phyloP scores from a whole-genome alignment of 2,113 vertebrate genomes.

The Mionectes macconnelli region DNA sequence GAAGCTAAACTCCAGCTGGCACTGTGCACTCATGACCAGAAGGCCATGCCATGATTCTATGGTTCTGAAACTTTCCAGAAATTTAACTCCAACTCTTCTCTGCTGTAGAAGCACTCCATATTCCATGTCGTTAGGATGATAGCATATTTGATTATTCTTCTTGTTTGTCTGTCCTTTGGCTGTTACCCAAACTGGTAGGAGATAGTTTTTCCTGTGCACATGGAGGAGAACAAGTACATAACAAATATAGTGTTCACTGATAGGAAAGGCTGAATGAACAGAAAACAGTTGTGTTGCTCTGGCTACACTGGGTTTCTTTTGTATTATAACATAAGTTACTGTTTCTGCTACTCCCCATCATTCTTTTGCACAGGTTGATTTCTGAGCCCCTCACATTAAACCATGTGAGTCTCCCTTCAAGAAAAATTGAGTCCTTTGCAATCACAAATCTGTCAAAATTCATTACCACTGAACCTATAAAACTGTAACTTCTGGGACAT shows the following conservation, averaged over 20 bases:
- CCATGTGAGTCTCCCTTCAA: neutral
- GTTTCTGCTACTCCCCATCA: neutral
- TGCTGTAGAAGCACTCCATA: neutral
- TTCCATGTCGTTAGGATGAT: neutral
- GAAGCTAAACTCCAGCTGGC: neutral
- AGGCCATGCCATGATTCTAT: neutral
- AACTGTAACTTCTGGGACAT: neutral
- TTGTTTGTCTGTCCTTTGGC: neutral
- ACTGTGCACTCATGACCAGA: neutral
- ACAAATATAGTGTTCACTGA: neutral
- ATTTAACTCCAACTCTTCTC: neutral
- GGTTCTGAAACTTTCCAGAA: neutral
- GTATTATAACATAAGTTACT: neutral
- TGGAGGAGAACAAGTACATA: neutral
- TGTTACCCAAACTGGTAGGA: neutral
- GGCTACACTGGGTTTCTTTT: neutral
- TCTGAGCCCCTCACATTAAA: neutral
- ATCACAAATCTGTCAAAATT: constrained; percentile 12
- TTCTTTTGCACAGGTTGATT: neutral
- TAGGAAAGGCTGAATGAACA: neutral
- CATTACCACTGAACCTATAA: neutral
- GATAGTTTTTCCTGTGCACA: neutral
- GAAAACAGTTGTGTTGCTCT: neutral
- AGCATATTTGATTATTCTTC: neutral
- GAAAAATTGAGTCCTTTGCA: neutral